phyloP scores from a whole-genome alignment of 2,888 invertebrate genomes.

The Meganola albula region DNA sequence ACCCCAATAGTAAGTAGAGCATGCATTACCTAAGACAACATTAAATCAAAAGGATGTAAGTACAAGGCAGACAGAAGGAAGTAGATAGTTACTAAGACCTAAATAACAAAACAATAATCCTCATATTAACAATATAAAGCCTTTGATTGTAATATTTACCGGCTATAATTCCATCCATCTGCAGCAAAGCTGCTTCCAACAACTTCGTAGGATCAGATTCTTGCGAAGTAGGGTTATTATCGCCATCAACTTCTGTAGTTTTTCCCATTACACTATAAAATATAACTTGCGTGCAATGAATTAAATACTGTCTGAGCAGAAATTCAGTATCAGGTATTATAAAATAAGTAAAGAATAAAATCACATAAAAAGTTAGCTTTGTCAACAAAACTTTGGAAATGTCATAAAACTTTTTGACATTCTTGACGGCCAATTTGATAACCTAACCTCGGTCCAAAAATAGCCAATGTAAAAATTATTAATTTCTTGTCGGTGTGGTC shows the following conservation, averaged over 20 bases:
- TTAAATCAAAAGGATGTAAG: too few species aligned
- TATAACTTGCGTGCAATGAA: not conserved
- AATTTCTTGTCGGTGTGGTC: too few species aligned
- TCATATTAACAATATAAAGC: too few species aligned
- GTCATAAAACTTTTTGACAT: too few species aligned
- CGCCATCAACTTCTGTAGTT: slow-evolving; percentile 67
- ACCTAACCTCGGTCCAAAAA: too few species aligned
- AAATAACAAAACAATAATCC: too few species aligned
- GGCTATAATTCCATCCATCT: slow-evolving; percentile 93
- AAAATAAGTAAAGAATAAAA: not conserved
- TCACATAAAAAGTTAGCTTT: slow-evolving; percentile 42
- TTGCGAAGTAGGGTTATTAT: slow-evolving; percentile 69
- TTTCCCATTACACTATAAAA: slow-evolving; percentile 65
- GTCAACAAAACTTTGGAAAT: slow-evolving; percentile 67
- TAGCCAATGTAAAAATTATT: too few species aligned
- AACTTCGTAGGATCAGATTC: slow-evolving; percentile 92
- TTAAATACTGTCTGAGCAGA: not conserved
- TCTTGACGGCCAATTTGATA: too few species aligned
- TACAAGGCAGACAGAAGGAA: too few species aligned
- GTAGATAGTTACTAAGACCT: too few species aligned
- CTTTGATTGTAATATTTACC: too few species aligned
- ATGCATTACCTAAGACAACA: slow-evolving; percentile 32
- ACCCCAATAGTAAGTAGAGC: slow-evolving; percentile 45
- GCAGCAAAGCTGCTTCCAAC: slow-evolving; percentile 89
- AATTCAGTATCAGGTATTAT: not conserved